Percentiles rank a stretch among this genome's conserved stretches.
These are phyloP conservation scores for Cinclus mexicanus DNA, from an alignment of 2,113 vertebrate species.

Conservation along the genomic window DNA sequence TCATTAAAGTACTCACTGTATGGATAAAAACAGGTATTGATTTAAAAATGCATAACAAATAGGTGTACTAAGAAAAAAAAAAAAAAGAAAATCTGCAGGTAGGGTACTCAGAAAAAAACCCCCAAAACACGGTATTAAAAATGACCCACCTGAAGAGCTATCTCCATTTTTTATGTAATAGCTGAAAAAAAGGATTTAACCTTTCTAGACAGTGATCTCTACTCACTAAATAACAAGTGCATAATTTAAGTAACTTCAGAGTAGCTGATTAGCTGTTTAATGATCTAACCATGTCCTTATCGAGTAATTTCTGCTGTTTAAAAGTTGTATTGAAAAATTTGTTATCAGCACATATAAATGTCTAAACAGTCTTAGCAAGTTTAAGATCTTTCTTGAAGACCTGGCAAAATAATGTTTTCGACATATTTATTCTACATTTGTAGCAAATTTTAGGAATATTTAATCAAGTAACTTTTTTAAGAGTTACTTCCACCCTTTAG, in stretches of 20 bases:
- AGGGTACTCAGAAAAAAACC: not conserved
- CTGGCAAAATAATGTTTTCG: not conserved
- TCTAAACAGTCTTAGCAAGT: not conserved
- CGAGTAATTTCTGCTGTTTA: not conserved
- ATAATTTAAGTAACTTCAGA: not conserved
- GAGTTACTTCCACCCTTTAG: not conserved
- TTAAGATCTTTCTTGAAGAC: not conserved
- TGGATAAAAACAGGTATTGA: not conserved
- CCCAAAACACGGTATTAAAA: not conserved
- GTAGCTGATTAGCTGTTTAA: not conserved
- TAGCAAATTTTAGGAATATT: not conserved
- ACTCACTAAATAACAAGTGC: not conserved
- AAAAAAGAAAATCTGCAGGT: not conserved
- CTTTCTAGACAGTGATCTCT: not conserved
- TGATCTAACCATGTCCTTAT: not conserved
- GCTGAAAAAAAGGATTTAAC: not conserved
- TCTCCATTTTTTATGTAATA: not conserved
- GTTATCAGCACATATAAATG: not conserved
- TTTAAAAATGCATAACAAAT: not conserved
- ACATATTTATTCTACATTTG: not conserved
- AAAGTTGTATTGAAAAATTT: not conserved
- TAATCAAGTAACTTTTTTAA: not conserved
- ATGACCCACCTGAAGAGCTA: not conserved
- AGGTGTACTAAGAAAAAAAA: not conserved
- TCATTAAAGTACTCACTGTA: not conserved